phyloP scores from a whole-genome alignment of 2,113 vertebrate genomes.

The Caranx melampygus region DNA sequence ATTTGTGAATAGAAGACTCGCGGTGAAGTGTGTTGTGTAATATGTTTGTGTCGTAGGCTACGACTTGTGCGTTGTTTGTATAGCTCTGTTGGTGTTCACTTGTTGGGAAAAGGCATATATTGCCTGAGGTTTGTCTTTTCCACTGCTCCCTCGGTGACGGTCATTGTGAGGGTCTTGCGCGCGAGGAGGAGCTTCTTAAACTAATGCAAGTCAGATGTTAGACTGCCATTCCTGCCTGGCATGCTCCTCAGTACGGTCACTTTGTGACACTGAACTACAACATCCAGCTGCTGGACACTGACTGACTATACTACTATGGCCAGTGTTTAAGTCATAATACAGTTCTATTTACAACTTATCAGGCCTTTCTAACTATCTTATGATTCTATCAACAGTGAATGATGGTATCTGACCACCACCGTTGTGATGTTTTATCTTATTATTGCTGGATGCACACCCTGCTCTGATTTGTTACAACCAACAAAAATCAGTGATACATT shows the following conservation, averaged over 20 bases:
- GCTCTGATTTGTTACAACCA: neutral
- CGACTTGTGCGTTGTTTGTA: neutral
- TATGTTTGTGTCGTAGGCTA: neutral
- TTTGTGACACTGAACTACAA: neutral
- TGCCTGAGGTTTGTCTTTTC: neutral
- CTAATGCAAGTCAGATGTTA: conserved; percentile 82
- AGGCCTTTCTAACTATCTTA: neutral
- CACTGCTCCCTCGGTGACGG: neutral
- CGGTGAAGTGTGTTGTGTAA: neutral
- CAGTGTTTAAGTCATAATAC: neutral
- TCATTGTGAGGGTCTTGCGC: conserved; percentile 3
- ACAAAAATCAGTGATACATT: neutral
- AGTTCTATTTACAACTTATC: neutral
- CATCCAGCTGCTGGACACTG: conserved; percentile 8
- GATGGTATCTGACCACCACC: neutral
- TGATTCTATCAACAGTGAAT: neutral
- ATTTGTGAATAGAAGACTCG: neutral
- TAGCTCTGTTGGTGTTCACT: neutral
- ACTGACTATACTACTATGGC: neutral
- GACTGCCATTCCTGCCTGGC: conserved; percentile 42
- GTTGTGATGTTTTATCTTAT: neutral
- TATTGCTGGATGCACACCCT: neutral
- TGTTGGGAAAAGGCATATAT: neutral
- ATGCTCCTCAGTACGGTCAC: conserved; percentile 11
- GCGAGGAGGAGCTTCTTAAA: conserved; percentile 58